A percentile compares a stretch with the other conserved stretches of the same genome.
phyloP scores from a whole-genome alignment of 2,888 invertebrate species.

The Pandemis cinnamomeana region DNA sequence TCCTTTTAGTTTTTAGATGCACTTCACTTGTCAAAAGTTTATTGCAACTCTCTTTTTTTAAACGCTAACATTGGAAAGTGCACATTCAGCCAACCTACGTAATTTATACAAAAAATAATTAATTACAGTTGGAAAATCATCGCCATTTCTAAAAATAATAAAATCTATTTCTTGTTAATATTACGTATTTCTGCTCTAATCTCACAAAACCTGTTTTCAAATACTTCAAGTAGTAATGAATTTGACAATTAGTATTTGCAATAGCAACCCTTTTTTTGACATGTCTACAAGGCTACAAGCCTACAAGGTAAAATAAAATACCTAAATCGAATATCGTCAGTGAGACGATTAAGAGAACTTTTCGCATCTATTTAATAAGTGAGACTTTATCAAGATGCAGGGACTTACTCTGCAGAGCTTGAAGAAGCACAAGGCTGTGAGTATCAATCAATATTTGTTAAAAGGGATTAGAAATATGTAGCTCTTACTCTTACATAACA shows the following conservation, averaged over 20 bases:
- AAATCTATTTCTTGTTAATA: background rate
- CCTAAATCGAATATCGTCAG: constrained; percentile 15
- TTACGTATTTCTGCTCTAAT: background rate
- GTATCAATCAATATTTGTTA: constrained; percentile 57
- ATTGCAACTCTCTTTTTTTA: constrained; percentile 44
- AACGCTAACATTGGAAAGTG: constrained; percentile 1
- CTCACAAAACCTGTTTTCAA: background rate
- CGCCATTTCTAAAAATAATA: background rate
- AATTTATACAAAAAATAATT: background rate
- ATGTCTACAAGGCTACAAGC: background rate
- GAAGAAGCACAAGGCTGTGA: constrained; percentile 92
- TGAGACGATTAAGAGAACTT: constrained; percentile 24
- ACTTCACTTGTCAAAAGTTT: constrained; percentile 58
- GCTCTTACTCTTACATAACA: constrained; percentile 81
- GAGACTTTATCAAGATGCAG: constrained; percentile 84
- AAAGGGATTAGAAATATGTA: constrained; percentile 46
- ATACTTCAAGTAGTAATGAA: background rate
- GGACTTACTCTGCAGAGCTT: constrained; percentile 88
- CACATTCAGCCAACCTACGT: constrained; percentile 4
- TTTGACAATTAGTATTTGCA: background rate
- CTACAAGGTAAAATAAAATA: constrained; percentile 10
- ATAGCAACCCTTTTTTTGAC: constrained; percentile 33
- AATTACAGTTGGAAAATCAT: background rate
- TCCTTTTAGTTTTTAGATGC: constrained; percentile 50
- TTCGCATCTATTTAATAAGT: constrained; percentile 20